phyloP scores from a whole-genome alignment of 1,140 invertebrate genomes.

The Pomacea maculata region DNA sequence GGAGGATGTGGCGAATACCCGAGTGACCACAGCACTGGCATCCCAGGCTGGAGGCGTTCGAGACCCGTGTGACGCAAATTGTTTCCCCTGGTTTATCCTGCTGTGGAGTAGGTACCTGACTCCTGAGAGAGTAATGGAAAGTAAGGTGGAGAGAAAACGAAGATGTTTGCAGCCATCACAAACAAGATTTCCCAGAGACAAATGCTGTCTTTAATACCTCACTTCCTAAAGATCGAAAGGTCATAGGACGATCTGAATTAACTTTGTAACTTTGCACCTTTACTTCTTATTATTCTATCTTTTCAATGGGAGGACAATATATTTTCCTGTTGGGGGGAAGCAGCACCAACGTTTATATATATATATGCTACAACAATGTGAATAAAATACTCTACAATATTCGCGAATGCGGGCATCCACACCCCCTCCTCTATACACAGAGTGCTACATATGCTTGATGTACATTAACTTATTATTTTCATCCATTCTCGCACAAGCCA shows the following conservation, averaged over 20 bases:
- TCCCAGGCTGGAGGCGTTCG: too few species aligned
- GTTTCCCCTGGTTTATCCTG: too few species aligned
- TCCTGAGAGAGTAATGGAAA: background rate
- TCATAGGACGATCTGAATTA: background rate
- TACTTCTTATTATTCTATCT: background rate
- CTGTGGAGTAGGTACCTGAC: too few species aligned
- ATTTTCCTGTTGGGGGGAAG: slow-evolving; percentile 47
- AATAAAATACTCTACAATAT: background rate
- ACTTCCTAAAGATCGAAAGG: background rate
- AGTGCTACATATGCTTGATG: too few species aligned
- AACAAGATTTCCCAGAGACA: background rate
- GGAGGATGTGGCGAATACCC: too few species aligned
- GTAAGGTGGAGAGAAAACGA: background rate
- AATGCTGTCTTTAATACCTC: too few species aligned
- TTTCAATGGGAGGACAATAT: background rate
- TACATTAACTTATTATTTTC: too few species aligned
- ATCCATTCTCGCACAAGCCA: too few species aligned
- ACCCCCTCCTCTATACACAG: too few species aligned
- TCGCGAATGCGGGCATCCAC: too few species aligned
- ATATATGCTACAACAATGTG: background rate
- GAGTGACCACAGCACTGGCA: too few species aligned
- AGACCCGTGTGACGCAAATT: too few species aligned
- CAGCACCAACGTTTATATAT: slow-evolving; percentile 16
- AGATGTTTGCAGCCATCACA: background rate
- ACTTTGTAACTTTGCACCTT: background rate